Evolutionary conservation across 2,888 invertebrate species (phyloP).

Genomic region (Cephus pulcher): DNA sequence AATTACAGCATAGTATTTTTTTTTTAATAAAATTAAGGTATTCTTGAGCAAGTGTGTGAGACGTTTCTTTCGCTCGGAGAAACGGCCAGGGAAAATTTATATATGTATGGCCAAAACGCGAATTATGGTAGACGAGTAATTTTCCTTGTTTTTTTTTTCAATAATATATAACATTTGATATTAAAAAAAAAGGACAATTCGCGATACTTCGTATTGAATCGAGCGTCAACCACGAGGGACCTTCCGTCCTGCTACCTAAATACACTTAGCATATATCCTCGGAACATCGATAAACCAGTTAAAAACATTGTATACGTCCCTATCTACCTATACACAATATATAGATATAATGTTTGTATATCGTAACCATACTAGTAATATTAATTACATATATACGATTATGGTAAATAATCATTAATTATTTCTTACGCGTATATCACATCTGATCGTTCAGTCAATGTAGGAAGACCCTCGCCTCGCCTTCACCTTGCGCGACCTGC

Average conservation of each 20-base stretch:
- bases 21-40: background rate
- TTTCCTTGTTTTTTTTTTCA: slow-evolving; percentile 12
- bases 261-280: slow-evolving; percentile 54
- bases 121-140: slow-evolving; percentile 21
- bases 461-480: slow-evolving; percentile 65
- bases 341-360: slow-evolving; percentile 57
- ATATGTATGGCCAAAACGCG: slow-evolving; percentile 6
- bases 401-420: slow-evolving; percentile 59
- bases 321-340: slow-evolving; percentile 60
- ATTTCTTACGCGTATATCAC: slow-evolving; percentile 66
- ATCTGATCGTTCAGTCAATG: slow-evolving; percentile 67
- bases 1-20: slow-evolving; percentile 8
- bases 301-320: slow-evolving; percentile 63
- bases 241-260: slow-evolving; percentile 44
- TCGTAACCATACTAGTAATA: slow-evolving; percentile 48
- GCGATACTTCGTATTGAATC: slow-evolving; percentile 43
- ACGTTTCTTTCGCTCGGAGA: background rate
- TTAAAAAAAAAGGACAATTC: slow-evolving; percentile 16
- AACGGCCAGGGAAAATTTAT: background rate
- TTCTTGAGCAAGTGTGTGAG: background rate
- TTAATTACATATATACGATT: slow-evolving; percentile 43
- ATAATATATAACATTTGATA: slow-evolving; percentile 20
- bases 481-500: slow-evolving; percentile 48
- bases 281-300: slow-evolving; percentile 64
- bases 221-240: slow-evolving; percentile 49